A percentile compares a stretch with the other conserved stretches of the same genome.
These are phyloP conservation scores for Crotalus viridis DNA, from an alignment of 2,113 vertebrate genomes.

Conservation along the genomic window DNA sequence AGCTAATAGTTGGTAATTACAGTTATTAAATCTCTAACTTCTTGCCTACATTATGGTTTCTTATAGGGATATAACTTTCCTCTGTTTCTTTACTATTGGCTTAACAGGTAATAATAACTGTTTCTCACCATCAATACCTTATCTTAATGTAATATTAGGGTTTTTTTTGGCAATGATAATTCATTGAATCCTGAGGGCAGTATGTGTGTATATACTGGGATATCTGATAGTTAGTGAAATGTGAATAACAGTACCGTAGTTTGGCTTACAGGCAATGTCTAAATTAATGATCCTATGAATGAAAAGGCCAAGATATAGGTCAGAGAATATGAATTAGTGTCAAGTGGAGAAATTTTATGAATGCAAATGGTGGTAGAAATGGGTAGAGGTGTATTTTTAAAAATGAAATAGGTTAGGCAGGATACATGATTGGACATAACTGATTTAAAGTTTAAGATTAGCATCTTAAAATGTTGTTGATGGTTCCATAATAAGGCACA, in stretches of 20 bases:
- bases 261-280: neutral
- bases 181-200: neutral
- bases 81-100: neutral
- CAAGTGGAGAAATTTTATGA: neutral
- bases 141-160: neutral
- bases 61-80: neutral
- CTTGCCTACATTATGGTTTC: neutral
- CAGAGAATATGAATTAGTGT: neutral
- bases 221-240: neutral
- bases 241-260: neutral
- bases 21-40: neutral
- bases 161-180: neutral
- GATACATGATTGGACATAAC: neutral
- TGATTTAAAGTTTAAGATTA: neutral
- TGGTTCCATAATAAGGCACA: neutral
- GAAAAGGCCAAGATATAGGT: neutral
- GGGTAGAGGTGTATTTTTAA: neutral
- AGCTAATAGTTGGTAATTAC: neutral
- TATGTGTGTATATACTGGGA: neutral
- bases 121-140: neutral
- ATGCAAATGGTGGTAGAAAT: neutral
- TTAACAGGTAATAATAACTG: neutral
- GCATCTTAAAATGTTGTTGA: neutral
- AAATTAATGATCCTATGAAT: neutral
- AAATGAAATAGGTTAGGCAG: neutral